Conservation (phyloP, 2,797 vertebrate species). For the Margarornis squamiger region DNA sequence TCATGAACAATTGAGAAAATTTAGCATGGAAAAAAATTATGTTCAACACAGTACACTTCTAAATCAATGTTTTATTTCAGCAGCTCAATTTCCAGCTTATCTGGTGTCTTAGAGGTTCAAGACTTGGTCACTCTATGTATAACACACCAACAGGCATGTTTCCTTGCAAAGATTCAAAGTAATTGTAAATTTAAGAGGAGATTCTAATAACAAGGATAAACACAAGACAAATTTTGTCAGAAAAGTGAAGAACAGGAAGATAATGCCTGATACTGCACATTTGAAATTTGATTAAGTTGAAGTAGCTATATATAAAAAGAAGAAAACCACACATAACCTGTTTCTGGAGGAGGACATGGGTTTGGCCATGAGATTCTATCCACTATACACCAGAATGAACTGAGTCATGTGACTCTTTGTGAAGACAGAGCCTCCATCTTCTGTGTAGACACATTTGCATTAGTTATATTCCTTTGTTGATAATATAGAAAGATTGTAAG, state of each 20-base stretch:
- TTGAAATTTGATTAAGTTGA: background rate
- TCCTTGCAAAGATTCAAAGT: background rate
- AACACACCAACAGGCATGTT: fast-evolving
- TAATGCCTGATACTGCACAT: background rate
- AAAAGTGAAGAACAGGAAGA: background rate
- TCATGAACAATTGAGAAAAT: background rate
- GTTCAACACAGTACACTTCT: background rate
- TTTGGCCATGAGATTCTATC: background rate
- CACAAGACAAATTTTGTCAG: background rate
- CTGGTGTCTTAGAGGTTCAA: background rate
- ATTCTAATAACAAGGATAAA: background rate
- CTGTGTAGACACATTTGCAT: background rate
- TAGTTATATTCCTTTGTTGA: background rate
- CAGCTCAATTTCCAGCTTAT: background rate
- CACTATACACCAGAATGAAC: background rate
- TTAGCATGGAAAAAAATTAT: background rate
- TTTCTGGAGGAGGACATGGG: background rate
- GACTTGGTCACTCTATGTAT: background rate
- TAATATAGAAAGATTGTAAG: background rate
- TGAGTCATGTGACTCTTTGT: too few species aligned
- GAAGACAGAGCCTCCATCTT: background rate
- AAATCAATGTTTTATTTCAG: background rate
- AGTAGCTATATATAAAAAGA: background rate
- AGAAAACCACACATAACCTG: background rate
- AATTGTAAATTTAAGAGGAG: background rate